phyloP scores from a whole-genome alignment of 2,888 invertebrate species.

The Caenorhabditis sp. region DNA sequence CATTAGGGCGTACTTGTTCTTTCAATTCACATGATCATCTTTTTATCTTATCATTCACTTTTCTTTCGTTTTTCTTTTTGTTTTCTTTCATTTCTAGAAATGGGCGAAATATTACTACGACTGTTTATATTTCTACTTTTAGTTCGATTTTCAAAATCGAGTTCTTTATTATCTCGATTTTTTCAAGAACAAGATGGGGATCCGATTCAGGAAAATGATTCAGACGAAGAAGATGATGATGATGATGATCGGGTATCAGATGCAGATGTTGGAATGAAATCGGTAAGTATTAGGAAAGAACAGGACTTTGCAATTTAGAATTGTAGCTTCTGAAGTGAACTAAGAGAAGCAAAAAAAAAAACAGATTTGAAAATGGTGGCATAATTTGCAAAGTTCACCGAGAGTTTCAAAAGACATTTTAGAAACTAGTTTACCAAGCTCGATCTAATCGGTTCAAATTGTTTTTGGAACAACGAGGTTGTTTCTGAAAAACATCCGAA shows the following conservation, averaged over 20 bases:
- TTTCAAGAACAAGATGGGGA: slow-evolving; percentile 25
- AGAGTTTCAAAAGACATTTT: no score
- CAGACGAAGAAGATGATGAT: no score
- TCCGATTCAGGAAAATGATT: slow-evolving; percentile 11
- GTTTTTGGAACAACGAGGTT: not conserved
- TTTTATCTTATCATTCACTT: not conserved
- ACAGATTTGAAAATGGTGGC: no score
- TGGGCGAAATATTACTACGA: slow-evolving; percentile 7
- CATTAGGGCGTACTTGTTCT: not conserved
- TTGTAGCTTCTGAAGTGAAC: no score
- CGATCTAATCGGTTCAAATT: no score
- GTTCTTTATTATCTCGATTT: slow-evolving; percentile 23
- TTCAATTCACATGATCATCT: not conserved
- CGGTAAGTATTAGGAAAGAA: no score
- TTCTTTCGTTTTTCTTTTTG: not conserved
- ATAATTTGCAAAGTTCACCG: no score
- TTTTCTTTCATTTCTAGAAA: slow-evolving; percentile 2
- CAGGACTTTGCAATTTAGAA: no score
- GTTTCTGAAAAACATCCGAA: not conserved
- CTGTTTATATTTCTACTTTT: slow-evolving; percentile 3
- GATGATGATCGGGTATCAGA: slow-evolving; percentile 34
- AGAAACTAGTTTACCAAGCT: no score
- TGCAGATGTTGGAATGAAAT: slow-evolving; percentile 45
- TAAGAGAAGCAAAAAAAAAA: no score
- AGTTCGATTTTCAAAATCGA: not conserved